Base-by-base conservation (phyloP, 1,140 invertebrate species). In the Drosophila sucinea region DNA sequence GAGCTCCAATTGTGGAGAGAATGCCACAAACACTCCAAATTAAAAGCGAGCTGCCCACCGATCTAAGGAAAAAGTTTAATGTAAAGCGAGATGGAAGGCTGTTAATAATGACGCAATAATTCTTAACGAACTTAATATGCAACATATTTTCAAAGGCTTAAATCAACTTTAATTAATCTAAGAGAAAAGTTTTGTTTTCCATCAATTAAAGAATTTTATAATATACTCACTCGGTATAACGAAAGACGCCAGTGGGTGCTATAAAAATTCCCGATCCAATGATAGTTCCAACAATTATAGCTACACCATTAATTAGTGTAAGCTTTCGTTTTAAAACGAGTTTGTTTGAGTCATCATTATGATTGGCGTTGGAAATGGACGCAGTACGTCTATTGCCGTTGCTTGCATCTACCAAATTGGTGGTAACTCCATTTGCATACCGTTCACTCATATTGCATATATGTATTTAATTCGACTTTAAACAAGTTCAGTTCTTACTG, bases 251-350 rank as follows among this genome's bases (percentile, higher is more conserved):
- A 35, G 95, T 95, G 4, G 96, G 96, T 27, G 96, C 95, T 75
- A 97, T 95, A 91, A 97, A 97, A 70, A 97, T 97, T 56, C 96
- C 96, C 38, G 96, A 96, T 10, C 96, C 96, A 69, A 97, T 96
- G 79, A 97, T 97, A 25, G 96, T 96, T 5, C 96, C 96, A 41
- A 97, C 95, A 75, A 97, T 97, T 58, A 97, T 95, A n/a, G 95
- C 95, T n/a, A 97, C 95, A 54, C 97, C 97, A 93, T 97, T 97
- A 77, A 96, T 93, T 7, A 98, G 93, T 4, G 96, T 97, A 73
- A 98, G 96, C 93, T 96, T 97, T 55, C 96, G 93, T 93, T 97
- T 96, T 65, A 97, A 91, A 75, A 94, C 94, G 67, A 96, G 94
- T 91, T 94, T 81, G 35, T 51, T 10, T 58, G 78, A 17, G 0